phyloP scores from a whole-genome alignment of 2,797 vertebrate species.

The Sebastes matsubarae region DNA sequence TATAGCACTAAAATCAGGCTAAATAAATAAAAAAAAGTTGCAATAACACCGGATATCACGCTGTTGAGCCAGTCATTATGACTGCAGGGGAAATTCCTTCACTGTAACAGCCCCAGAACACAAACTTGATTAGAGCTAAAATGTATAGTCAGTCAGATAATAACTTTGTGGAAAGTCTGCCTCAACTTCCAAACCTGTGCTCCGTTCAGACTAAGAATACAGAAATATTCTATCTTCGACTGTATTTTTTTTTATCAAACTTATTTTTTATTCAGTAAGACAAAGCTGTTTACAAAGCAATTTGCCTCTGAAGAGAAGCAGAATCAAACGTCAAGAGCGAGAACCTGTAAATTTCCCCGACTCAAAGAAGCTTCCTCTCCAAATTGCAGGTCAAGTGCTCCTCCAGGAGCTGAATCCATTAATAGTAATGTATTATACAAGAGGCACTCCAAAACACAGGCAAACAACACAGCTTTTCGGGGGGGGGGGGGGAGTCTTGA shows the following conservation, averaged over 20 bases:
- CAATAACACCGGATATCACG: no score
- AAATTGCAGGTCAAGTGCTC: constrained; percentile 44
- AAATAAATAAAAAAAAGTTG: no score
- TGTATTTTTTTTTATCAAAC: background rate
- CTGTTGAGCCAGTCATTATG: no score
- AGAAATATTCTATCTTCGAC: background rate
- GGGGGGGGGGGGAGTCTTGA: background rate
- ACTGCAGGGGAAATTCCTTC: no score
- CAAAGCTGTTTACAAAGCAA: constrained; percentile 8
- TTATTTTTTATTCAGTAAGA: background rate
- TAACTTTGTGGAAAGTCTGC: background rate
- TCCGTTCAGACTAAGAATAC: background rate
- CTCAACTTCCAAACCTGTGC: background rate
- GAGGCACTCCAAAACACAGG: constrained; percentile 7
- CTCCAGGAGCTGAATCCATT: constrained; percentile 49
- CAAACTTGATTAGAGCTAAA: constrained; percentile 1
- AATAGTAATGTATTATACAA: constrained; percentile 45
- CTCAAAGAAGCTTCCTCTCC: constrained; percentile 15
- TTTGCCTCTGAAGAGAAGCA: background rate
- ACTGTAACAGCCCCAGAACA: background rate
- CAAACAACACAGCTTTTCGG: background rate
- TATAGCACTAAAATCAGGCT: no score
- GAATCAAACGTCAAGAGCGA: background rate
- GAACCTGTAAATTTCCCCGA: background rate
- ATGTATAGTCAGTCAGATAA: background rate